Conservation (phyloP, 2,113 vertebrate genomes). For the Scatophagus argus region DNA sequence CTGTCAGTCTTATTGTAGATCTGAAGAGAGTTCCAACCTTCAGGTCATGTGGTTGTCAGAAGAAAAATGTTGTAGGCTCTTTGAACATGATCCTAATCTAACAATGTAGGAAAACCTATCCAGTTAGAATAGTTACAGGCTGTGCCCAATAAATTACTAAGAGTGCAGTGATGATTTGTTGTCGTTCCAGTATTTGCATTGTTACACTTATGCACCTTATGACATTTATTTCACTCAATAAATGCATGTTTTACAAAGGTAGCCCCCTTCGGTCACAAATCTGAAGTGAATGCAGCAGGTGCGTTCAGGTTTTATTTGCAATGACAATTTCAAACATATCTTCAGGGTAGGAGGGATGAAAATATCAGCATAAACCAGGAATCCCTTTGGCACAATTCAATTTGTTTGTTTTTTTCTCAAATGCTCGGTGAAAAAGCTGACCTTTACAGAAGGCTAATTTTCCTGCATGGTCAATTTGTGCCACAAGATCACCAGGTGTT, state of each 20-base stretch:
- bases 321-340: conserved; percentile 3
- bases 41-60: conserved; percentile 58
- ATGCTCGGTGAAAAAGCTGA: conserved; percentile 13
- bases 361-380: conserved; percentile 18
- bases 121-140: background rate
- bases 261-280: background rate
- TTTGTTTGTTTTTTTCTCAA: conserved; percentile 15
- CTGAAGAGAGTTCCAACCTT: conserved; percentile 27
- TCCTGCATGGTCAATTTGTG: conserved; percentile 25
- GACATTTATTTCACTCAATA: background rate
- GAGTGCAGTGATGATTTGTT: background rate
- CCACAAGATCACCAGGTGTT: conserved; percentile 35
- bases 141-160: background rate
- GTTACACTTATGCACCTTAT: background rate
- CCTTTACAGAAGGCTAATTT: conserved; percentile 44
- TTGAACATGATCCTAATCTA: background rate
- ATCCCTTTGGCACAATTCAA: background rate
- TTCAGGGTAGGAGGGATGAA: conserved; percentile 9
- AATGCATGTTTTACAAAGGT: background rate
- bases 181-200: background rate
- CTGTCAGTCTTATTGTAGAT: conserved; percentile 56
- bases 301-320: background rate
- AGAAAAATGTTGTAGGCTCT: background rate
- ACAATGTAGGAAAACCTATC: background rate
- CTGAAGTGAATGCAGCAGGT: background rate